phyloP scores from a whole-genome alignment of 1,140 invertebrate genomes.

The Drosophila subobscura region DNA sequence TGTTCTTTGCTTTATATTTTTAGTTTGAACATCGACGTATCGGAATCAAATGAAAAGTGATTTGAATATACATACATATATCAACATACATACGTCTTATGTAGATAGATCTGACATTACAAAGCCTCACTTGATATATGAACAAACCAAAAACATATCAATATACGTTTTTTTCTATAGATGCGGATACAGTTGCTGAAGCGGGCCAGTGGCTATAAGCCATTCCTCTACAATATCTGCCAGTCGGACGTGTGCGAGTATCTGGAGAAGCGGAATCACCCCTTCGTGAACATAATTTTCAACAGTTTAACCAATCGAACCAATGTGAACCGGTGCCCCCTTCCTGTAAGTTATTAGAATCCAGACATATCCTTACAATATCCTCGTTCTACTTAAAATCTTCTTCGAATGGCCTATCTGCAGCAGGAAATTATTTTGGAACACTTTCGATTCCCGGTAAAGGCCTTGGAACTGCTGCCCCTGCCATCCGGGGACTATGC shows the following conservation, averaged over 20 bases:
- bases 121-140: too few relatives aligned
- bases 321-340: slow-evolving; percentile 55
- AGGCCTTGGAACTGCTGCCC: slow-evolving; percentile 54
- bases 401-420: neutral
- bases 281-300: slow-evolving; percentile 69
- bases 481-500: slow-evolving; percentile 67
- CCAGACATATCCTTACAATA: too few relatives aligned
- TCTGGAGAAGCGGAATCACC: slow-evolving; percentile 71
- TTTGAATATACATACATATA: too few relatives aligned
- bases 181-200: slow-evolving; percentile 71
- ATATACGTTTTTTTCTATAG: slow-evolving; percentile 14
- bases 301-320: slow-evolving; percentile 62
- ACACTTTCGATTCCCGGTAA: slow-evolving; percentile 65
- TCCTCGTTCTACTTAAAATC: neutral
- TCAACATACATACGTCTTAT: too few relatives aligned
- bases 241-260: slow-evolving; percentile 65
- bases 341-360: slow-evolving; percentile 39
- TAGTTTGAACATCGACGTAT: neutral
- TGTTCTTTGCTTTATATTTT: neutral
- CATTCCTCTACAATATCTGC: slow-evolving; percentile 65
- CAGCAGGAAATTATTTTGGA: slow-evolving; percentile 53
- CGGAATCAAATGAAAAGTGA: neutral
- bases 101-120: too few relatives aligned
- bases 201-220: slow-evolving; percentile 71
- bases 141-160: neutral